Percentiles rank a stretch among this genome's conserved stretches.
Conservation (phyloP, 2,797 vertebrate species). For the Silurus aristotelis region DNA sequence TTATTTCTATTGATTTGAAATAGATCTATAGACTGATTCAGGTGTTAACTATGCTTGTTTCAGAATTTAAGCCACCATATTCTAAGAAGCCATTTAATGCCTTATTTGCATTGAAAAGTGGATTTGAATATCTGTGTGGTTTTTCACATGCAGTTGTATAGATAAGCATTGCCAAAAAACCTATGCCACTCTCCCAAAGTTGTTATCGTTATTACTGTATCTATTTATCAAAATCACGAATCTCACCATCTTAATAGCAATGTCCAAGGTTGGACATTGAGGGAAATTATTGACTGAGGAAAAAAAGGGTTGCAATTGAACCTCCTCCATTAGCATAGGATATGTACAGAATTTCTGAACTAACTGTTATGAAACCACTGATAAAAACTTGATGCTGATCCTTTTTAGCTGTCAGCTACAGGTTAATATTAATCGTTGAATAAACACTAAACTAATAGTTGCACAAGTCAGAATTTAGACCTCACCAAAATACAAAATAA, state of each 20-base stretch:
- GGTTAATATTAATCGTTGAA: background rate
- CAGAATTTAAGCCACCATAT: background rate
- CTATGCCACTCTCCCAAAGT: background rate
- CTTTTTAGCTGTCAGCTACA: background rate
- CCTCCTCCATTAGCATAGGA: background rate
- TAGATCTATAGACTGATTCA: background rate
- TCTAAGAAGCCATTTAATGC: background rate
- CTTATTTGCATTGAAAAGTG: conserved; percentile 21
- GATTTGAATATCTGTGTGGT: background rate
- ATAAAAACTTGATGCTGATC: background rate
- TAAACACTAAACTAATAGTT: background rate
- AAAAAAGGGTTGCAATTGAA: background rate
- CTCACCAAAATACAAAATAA: background rate
- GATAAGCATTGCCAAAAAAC: background rate
- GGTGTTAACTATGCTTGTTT: background rate
- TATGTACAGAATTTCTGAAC: background rate
- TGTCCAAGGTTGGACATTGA: background rate
- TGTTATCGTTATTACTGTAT: background rate
- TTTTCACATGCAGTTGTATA: background rate
- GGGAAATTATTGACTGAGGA: background rate
- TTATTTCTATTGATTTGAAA: too few species aligned
- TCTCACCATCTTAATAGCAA: background rate
- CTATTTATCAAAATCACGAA: background rate
- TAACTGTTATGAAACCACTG: background rate
- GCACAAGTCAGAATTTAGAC: background rate